Evolutionary conservation across 2,797 vertebrate genomes (phyloP), one percentile per base, ranked within the genome.

Genomic region (Dendrocincla fuliginosa): DNA sequence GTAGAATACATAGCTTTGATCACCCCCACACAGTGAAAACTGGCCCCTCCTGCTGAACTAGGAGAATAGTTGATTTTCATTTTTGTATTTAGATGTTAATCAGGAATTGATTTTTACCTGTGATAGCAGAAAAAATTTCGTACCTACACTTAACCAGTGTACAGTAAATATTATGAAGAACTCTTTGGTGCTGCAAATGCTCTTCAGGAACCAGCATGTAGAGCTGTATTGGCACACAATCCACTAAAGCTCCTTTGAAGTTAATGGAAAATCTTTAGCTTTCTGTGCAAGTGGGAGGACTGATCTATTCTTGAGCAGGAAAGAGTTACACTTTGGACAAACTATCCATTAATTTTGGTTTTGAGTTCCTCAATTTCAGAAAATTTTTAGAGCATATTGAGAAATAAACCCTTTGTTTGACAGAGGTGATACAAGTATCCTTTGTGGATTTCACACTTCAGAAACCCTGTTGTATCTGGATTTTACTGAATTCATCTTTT

Each of bases 301-400:
- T 0, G 1, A 55, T 30, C 3, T 67, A 24, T 50, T 78, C 5
- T 65, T 82, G 1, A 4, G 1, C 46, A n/a, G 7, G 3, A 57
- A 65, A 50, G 37, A 90, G 10, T 56, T 61, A 20, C 5, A 13
- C 11, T 57, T 84, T 9, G 39, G 14, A 57, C 9, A 50, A 68
- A 55, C 84, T 77, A 70, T 42, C 20, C 8, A 32, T 8, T 76
- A 49, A 65, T 84, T 84, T 50, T 74, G 6, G 2, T 46, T 63
- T 76, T 60, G 12, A 77, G 19, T 83, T 33, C 69, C 42, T 68
- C 83, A 23, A 33, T 78, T 69, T 93, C 63, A 60, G 47, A 60
- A 84, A 80, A 69, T 71, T 11, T 47, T 74, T 91, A 46, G 46
- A 37, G 8, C 7, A 27, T 41, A 20, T 57, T 79, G 39, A 64